Conservation (phyloP, 2,888 invertebrate species). For the Limnephilus lunatus region DNA sequence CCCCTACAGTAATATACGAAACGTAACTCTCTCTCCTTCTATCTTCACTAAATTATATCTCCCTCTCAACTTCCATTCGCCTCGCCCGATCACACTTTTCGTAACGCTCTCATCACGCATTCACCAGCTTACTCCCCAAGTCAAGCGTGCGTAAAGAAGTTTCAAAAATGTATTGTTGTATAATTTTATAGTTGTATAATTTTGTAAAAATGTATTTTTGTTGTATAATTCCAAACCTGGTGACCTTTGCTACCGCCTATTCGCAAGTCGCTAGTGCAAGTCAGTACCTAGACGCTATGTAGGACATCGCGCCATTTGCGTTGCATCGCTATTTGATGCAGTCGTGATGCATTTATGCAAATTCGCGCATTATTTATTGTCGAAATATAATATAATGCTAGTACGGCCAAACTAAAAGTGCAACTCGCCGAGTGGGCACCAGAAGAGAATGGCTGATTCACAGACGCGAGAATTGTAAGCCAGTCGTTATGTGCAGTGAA, state of each 20-base stretch:
- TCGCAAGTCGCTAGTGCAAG: background rate
- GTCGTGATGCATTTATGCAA: conserved; percentile 53
- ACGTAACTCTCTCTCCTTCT: too few relatives aligned
- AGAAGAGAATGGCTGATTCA: conserved; percentile 42
- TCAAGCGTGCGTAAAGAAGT: too few relatives aligned
- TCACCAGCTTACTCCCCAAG: too few relatives aligned
- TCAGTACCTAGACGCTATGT: background rate
- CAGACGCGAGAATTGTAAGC: conserved; percentile 4
- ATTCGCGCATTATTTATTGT: conserved; percentile 49
- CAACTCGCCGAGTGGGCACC: conserved; percentile 20
- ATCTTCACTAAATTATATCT: too few relatives aligned
- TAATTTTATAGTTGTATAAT: too few relatives aligned
- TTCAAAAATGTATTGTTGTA: too few relatives aligned
- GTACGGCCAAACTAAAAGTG: conserved; percentile 5
- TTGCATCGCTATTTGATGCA: conserved; percentile 40
- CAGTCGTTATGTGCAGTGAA: background rate
- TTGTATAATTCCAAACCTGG: background rate
- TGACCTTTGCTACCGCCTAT: conserved; percentile 3
- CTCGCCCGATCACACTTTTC: too few relatives aligned
- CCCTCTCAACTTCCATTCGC: too few relatives aligned
- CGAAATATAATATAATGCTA: conserved; percentile 33
- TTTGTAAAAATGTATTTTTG: background rate
- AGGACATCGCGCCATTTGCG: conserved; percentile 40
- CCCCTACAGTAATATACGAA: too few relatives aligned
- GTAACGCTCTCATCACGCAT: too few relatives aligned